These are phyloP conservation scores for Harlomillsia oculata DNA, from an alignment of 1,140 invertebrate genomes.

Conservation along the genomic window DNA sequence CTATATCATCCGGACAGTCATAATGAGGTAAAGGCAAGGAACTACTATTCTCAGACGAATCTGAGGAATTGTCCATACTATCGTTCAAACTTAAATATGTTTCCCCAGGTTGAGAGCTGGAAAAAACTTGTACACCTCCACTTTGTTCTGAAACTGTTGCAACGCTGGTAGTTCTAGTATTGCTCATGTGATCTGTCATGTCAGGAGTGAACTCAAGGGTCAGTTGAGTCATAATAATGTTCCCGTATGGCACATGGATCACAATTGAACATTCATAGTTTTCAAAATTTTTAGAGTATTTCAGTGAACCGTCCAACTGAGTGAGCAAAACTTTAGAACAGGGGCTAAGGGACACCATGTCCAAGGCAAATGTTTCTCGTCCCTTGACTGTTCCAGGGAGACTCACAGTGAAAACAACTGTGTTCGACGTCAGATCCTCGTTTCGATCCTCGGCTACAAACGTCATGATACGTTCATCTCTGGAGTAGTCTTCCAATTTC, in stretches of 20 bases:
- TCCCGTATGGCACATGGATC: conserved; percentile 34
- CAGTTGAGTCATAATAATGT: conserved; percentile 25
- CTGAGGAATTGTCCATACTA: not conserved
- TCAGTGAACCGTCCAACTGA: conserved; percentile 23
- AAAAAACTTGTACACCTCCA: not conserved
- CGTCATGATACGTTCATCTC: conserved; percentile 23
- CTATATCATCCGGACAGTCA: not conserved
- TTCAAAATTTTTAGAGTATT: conserved; percentile 25
- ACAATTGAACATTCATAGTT: conserved; percentile 29
- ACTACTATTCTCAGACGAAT: not conserved
- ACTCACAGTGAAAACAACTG: conserved; percentile 7
- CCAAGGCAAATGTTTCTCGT: conserved; percentile 25
- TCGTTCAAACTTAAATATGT: conserved; percentile 2
- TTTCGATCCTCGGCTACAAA: conserved; percentile 10
- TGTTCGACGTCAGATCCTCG: not conserved
- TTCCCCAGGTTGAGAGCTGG: conserved; percentile 4
- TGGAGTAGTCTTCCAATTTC: conserved; percentile 32
- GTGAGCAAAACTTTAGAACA: conserved; percentile 29
- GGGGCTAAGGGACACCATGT: conserved; percentile 24
- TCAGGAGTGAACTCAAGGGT: conserved; percentile 5
- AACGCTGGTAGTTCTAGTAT: not conserved
- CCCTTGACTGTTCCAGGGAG: conserved; percentile 23
- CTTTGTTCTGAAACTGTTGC: not conserved
- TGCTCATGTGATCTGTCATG: not conserved
- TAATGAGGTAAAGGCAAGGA: not conserved